A percentile compares a stretch with the other conserved stretches of the same genome.
Conservation (phyloP, 2,888 invertebrate species). For the Dasypolia templi region DNA sequence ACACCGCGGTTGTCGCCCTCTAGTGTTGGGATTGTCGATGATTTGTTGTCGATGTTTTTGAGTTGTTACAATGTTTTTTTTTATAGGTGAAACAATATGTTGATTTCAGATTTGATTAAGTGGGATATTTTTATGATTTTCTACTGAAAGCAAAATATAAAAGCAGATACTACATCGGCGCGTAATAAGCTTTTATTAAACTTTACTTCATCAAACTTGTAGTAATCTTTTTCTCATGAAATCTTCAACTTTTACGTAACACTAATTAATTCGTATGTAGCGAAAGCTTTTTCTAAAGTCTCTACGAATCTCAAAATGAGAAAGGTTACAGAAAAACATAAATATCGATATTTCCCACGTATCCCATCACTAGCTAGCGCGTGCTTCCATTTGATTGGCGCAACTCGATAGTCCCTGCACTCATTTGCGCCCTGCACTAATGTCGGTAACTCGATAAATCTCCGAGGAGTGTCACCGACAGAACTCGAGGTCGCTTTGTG, state of each 20-base stretch:
- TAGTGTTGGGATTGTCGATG: constrained; percentile 71
- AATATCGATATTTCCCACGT: constrained; percentile 69
- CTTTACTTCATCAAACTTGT: too few relatives aligned
- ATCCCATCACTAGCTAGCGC: constrained; percentile 79
- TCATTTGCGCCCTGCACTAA: constrained; percentile 86
- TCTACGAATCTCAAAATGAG: not conserved
- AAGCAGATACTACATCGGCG: too few relatives aligned
- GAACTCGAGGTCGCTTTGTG: constrained; percentile 64
- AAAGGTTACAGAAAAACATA: not conserved
- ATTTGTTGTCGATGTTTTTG: constrained; percentile 57
- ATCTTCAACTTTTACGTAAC: too few relatives aligned
- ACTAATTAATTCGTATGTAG: too few relatives aligned
- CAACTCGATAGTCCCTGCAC: constrained; percentile 89
- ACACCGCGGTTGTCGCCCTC: constrained; percentile 85
- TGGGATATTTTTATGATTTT: too few relatives aligned
- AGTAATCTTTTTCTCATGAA: too few relatives aligned
- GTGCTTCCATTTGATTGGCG: constrained; percentile 89
- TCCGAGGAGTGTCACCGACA: constrained; percentile 76
- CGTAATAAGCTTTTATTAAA: too few relatives aligned
- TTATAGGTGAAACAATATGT: not conserved
- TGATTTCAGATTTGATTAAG: too few relatives aligned
- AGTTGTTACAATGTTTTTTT: not conserved
- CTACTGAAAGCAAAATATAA: too few relatives aligned
- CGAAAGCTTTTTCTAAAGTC: too few relatives aligned
- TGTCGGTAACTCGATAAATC: constrained; percentile 82